Conservation (phyloP, 2,113 vertebrate species). For the Piprites chloris region DNA sequence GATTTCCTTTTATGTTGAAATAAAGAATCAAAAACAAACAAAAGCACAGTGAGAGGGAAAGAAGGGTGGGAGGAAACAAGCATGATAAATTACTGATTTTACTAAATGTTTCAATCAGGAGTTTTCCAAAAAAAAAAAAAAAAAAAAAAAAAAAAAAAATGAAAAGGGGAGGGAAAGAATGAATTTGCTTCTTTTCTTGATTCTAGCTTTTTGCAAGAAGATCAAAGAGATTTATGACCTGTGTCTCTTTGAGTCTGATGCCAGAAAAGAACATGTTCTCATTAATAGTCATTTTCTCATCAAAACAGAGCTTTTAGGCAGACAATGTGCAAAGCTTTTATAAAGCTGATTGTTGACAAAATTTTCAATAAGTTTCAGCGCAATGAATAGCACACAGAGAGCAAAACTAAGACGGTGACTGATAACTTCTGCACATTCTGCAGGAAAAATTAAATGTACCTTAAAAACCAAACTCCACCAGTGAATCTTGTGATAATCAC, state of each 20-base stretch:
- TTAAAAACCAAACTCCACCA: background rate
- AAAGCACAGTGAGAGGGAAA: background rate
- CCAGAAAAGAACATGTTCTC: conserved; percentile 72
- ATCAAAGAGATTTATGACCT: conserved; percentile 81
- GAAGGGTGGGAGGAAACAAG: background rate
- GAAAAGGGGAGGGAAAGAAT: background rate
- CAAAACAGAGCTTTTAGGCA: conserved; percentile 73
- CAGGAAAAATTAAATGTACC: background rate
- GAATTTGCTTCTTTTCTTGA: conserved; percentile 60
- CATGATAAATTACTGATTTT: conserved; percentile 72
- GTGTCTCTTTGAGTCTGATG: conserved; percentile 69
- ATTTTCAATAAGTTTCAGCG: conserved; percentile 55
- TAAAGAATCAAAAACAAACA: conserved; percentile 31
- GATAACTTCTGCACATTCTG: background rate
- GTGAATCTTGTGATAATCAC: background rate
- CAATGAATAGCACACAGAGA: background rate
- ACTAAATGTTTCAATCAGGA: conserved; percentile 72
- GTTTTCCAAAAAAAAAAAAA: background rate
- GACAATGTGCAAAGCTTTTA: conserved; percentile 63
- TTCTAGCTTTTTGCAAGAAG: conserved; percentile 64
- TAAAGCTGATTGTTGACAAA: conserved; percentile 61
- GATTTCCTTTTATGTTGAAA: conserved; percentile 16
- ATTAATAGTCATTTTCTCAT: conserved; percentile 79
- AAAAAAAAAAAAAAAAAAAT: background rate
- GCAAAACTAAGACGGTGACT: background rate